Percentiles rank a stretch among this genome's conserved stretches.
phyloP scores from a whole-genome alignment of 1,140 invertebrate species.

The Portunus trituberculatus region DNA sequence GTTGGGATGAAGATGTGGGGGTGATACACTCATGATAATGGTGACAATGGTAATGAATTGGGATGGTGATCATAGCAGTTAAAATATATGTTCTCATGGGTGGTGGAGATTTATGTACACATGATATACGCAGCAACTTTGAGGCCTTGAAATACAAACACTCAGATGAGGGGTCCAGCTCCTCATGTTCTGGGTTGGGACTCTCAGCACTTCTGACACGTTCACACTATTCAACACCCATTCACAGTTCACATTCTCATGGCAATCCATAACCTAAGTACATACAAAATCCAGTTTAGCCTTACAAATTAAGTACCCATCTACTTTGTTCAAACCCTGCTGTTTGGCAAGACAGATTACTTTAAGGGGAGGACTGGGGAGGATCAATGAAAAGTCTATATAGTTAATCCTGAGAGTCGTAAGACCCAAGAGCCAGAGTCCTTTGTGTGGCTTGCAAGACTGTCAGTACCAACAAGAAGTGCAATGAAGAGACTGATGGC shows the following conservation, averaged over 20 bases:
- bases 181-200: neutral
- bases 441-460: neutral
- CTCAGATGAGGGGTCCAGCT: slow-evolving; percentile 50
- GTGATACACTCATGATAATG: neutral
- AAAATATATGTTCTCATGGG: neutral
- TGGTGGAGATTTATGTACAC: neutral
- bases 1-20: neutral
- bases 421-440: neutral
- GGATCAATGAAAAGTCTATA: neutral
- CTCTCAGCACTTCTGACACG: neutral
- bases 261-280: neutral
- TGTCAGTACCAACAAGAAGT: neutral
- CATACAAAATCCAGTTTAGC: neutral
- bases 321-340: neutral
- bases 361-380: neutral
- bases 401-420: neutral
- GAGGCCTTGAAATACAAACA: neutral
- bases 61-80: neutral
- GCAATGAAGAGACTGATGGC: neutral
- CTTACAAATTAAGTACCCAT: neutral
- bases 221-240: neutral
- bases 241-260: neutral
- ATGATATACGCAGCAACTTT: slow-evolving; percentile 12
- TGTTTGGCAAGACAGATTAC: neutral
- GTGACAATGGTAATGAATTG: neutral